Base-by-base conservation (phyloP, 2,888 invertebrate species). In the Dastarcus helophoroides region DNA sequence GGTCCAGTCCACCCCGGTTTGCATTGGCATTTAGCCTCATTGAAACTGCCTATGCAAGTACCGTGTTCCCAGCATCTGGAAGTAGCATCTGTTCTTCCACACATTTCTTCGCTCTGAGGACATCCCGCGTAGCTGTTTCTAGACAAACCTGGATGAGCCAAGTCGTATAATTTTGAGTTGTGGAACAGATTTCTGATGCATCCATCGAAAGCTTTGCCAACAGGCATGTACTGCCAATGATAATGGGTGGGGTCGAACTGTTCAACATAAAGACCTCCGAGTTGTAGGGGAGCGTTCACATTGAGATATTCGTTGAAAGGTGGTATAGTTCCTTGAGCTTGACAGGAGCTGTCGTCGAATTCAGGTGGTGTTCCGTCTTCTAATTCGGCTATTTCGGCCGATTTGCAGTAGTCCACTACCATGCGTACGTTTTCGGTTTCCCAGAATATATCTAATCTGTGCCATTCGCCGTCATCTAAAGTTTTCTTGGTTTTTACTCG, bases 401-500 rank as follows among this genome's bases (percentile, higher is more conserved):
- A 84, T 56, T 82, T 85, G 59, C 95, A 95, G 47, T 76, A 85
- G 60, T 95, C 95, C 7, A 95, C 85, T 3, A 93, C 82, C 72
- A 95, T 78, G 46, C 86, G 75, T 1, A 94, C 85, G 50, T 77
- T 81, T 73, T 94, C 93, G 3, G 89, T 88, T 47, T 88, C 82
- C 88, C 93, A 94, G 57, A 91, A 91, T 43, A 99, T 76, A 55
- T 95, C 95, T 35, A 98, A 67, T 35, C 90, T 74, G 63, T 99
- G 98, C 97, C 98, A 98, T 59, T 90, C 86, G 3, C 95, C 97
- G 56, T 99, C 97, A 54, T 91, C 88, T 37, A 94, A 65, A 0
- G 81, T 78, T 55, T 81, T 79, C 51, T 85, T 83, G 0, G 85
- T 84, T 62, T 84, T 83, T 0, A 88, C 83, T 54, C 81, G 72